Conservation (phyloP, 2,797 vertebrate genomes). For the Phrynocephalus forsythii region DNA sequence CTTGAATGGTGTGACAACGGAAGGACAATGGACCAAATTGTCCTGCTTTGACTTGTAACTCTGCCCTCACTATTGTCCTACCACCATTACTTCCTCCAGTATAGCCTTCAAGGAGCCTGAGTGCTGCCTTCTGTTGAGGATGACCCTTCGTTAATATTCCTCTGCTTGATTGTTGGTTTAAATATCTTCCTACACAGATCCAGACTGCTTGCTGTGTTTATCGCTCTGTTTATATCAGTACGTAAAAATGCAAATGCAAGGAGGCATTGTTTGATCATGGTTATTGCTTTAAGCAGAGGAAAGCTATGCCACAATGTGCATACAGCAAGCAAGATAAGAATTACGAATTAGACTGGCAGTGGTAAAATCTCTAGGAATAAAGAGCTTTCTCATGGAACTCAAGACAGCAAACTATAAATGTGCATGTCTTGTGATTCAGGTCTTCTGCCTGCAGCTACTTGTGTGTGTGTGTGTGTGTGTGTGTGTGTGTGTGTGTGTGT, state of each 20-base stretch:
- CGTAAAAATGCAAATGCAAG: conserved; percentile 24
- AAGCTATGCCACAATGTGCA: too few species aligned
- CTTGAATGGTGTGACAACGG: neutral
- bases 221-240: conserved; percentile 20
- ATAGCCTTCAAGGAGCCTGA: too few species aligned
- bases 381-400: too few species aligned
- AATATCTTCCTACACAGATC: neutral
- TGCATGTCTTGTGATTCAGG: neutral
- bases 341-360: too few species aligned
- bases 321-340: too few species aligned
- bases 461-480: neutral
- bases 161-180: conserved; percentile 11
- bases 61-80: too few species aligned
- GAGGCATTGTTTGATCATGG: conserved; percentile 3
- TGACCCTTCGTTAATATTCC: neutral
- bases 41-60: too few species aligned
- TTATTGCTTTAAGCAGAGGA: neutral
- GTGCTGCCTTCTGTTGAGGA: neutral
- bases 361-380: too few species aligned
- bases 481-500: too few species aligned
- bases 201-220: conserved; percentile 13
- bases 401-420: neutral
- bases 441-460: neutral
- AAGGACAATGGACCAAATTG: conserved; percentile 8
- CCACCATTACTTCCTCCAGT: too few species aligned